Conservation (phyloP, 2,888 invertebrate species). For the Apodemia duryi region DNA sequence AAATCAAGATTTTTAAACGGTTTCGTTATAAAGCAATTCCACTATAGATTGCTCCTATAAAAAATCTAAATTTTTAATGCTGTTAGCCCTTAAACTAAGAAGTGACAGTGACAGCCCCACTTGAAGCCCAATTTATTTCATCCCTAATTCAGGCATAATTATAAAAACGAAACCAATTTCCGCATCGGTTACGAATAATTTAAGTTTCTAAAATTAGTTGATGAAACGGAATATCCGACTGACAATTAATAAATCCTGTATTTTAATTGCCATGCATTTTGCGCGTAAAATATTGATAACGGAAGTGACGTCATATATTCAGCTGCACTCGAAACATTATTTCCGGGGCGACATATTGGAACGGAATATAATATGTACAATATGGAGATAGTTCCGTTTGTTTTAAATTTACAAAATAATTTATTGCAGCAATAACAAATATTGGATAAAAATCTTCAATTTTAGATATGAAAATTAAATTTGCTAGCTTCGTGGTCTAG, state of each 20-base stretch:
- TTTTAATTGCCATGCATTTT: slow-evolving; percentile 9
- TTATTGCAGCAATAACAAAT: background rate
- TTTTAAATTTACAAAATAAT: slow-evolving; percentile 26
- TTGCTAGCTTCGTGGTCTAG: background rate
- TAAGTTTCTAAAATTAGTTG: too few species aligned
- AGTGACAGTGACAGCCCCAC: too few species aligned
- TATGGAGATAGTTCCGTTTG: slow-evolving; percentile 28
- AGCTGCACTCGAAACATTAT: slow-evolving; percentile 31
- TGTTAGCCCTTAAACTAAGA: too few species aligned
- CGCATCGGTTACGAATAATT: too few species aligned
- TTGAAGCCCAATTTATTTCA: too few species aligned
- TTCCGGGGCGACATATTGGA: slow-evolving; percentile 34
- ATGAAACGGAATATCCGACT: background rate
- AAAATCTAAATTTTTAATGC: too few species aligned
- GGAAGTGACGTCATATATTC: slow-evolving; percentile 28
- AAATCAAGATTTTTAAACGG: too few species aligned
- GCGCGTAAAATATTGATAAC: slow-evolving; percentile 14
- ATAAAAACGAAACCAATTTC: too few species aligned
- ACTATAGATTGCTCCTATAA: too few species aligned
- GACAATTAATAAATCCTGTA: slow-evolving; percentile 6
- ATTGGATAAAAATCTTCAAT: background rate
- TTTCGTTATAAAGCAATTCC: too few species aligned
- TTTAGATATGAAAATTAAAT: background rate
- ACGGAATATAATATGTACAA: slow-evolving; percentile 27
- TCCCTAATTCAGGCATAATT: too few species aligned